Conservation (phyloP, 1,140 invertebrate genomes). For the Choristoneura fumiferana region DNA sequence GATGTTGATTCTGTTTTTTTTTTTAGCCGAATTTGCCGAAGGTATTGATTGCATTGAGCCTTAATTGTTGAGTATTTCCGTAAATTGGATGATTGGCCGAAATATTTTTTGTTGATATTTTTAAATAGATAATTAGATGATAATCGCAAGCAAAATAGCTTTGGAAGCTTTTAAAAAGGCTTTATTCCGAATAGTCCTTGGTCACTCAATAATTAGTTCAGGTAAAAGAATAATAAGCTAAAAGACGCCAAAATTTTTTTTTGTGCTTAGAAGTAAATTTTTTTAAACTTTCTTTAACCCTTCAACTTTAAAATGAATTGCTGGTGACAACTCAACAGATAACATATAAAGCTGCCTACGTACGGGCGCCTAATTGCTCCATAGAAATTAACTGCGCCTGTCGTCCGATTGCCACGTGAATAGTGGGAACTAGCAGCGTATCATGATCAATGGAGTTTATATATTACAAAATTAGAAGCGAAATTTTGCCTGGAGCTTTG, state of each 20-base stretch:
- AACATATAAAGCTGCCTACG: background rate
- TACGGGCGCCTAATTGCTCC: slow-evolving; percentile 44
- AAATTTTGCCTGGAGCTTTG: background rate
- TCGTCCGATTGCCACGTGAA: slow-evolving; percentile 47
- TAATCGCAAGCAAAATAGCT: too few relatives aligned
- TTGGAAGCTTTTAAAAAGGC: too few relatives aligned
- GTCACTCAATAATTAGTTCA: too few relatives aligned
- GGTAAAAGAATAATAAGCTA: too few relatives aligned
- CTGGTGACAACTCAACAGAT: background rate
- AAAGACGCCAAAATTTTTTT: too few relatives aligned
- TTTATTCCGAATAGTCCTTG: too few relatives aligned
- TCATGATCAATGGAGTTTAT: slow-evolving; percentile 22
- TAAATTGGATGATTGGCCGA: slow-evolving; percentile 12
- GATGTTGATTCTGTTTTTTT: slow-evolving; percentile 30
- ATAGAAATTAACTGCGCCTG: slow-evolving; percentile 54
- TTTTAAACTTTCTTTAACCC: too few relatives aligned
- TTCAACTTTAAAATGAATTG: too few relatives aligned
- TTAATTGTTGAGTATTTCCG: slow-evolving; percentile 30
- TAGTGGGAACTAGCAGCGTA: slow-evolving; percentile 33
- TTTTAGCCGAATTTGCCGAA: slow-evolving; percentile 25
- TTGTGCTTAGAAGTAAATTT: too few relatives aligned
- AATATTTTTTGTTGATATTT: slow-evolving; percentile 2
- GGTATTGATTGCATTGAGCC: slow-evolving; percentile 32
- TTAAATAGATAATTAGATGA: background rate
- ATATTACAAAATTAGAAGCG: too few relatives aligned